Base-by-base conservation (phyloP, 2,797 vertebrate genomes). In the Fistularia commersonii region DNA sequence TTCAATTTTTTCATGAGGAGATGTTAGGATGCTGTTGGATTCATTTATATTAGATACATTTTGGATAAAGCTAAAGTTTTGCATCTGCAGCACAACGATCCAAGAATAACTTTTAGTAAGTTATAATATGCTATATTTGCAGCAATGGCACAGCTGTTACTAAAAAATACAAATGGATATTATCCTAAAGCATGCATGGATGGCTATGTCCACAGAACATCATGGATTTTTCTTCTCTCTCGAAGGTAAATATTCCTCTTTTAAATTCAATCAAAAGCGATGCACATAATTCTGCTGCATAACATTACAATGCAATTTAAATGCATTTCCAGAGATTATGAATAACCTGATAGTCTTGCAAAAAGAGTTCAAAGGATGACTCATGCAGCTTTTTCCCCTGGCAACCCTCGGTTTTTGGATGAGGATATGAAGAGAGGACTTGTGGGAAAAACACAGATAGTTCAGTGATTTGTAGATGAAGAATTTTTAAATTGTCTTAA, bases 191-290 rank as follows among this genome's bases (percentile, higher is more conserved):
- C 23, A 23, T 23, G 23, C 23, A 23, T 23, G 23, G 23, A 23
- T 23, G 23, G 23, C 23, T 23, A 23, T 23, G 23, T 23, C 23
- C 23, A 23, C 23, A 4, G 23, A 23, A 23, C 23, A 23, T 23
- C 4, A 23, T 23, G 23, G 23, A 23, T 23, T 23, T 23, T 23
- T 23, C 23, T n/a, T n/a, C 23, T 4, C 23, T 4, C 23, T 23
- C 4, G 23, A 23, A 23, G 23, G 23, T 23, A 2, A 23, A 23
- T 23, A 2, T 23, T 23, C 23, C 23, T 23, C 23, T 47, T 72
- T 36, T 43, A 54, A 49, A 72, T 45, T 14, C 13, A 57, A 77
- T 68, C 60, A 47, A 61, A 70, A 58, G 12, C 42, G 56, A 57
- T 59, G 45, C 36, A 51, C 51, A 41, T 40, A 51, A 53, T 14